Conservation (phyloP, 2,113 vertebrate species). For the Anolis carolinensis region DNA sequence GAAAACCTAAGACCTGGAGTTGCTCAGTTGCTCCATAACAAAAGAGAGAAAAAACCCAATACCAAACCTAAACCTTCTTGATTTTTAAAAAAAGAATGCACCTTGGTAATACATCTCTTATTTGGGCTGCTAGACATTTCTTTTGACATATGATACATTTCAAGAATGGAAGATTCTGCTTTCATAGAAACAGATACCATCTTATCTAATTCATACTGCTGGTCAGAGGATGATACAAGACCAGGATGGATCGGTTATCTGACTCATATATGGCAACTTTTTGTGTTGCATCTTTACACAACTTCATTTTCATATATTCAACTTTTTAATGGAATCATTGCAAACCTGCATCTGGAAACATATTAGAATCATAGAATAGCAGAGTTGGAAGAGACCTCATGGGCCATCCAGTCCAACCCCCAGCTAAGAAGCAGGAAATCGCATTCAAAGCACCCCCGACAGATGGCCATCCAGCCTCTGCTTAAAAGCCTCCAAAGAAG, state of each 20-base stretch:
- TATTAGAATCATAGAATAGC: no score
- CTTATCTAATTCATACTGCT: conserved; percentile 16
- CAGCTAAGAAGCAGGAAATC: no score
- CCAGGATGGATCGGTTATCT: not conserved
- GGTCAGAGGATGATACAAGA: not conserved
- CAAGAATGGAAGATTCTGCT: not conserved
- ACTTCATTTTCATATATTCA: not conserved
- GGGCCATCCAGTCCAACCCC: no score
- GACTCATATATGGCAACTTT: not conserved
- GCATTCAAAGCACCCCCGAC: no score
- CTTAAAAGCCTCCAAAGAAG: no score
- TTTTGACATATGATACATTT: conserved; percentile 23
- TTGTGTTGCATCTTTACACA: not conserved
- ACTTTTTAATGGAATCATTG: not conserved
- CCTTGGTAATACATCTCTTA: conserved; percentile 39
- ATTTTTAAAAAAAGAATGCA: conserved; percentile 51
- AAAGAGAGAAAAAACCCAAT: conserved; percentile 1
- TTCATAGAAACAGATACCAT: conserved; percentile 19
- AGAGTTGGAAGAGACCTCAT: no score
- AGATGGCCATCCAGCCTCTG: no score
- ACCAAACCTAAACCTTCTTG: conserved; percentile 34
- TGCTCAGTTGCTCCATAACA: conserved; percentile 65
- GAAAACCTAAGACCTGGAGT: conserved; percentile 73
- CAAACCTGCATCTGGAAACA: conserved; percentile 10
- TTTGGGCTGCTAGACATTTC: conserved; percentile 37